Conservation (phyloP, 2,888 invertebrate species). For the Leptarthrus brevirostris region DNA sequence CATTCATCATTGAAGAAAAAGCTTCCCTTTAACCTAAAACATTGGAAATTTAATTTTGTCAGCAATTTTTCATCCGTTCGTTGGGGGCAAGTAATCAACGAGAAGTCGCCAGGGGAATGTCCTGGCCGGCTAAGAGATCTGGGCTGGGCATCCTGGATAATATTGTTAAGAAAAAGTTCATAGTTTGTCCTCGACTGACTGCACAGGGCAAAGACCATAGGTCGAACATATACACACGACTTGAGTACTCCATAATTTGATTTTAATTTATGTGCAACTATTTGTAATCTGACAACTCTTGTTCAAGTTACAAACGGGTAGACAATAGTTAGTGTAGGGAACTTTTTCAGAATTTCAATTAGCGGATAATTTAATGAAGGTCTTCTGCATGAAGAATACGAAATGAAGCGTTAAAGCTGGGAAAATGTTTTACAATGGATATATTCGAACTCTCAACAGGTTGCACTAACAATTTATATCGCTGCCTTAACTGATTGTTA, state of each 20-base stretch:
- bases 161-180: conserved; percentile 32
- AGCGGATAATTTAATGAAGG: too few species aligned
- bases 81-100: conserved; percentile 32
- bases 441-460: too few species aligned
- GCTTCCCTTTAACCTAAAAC: conserved; percentile 23
- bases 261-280: conserved; percentile 34
- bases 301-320: background rate
- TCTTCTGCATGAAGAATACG: too few species aligned
- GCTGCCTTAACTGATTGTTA: too few species aligned
- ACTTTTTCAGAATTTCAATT: too few species aligned
- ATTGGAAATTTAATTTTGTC: conserved; percentile 38
- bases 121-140: conserved; percentile 13
- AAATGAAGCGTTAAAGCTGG: too few species aligned
- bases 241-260: conserved; percentile 7
- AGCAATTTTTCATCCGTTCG: conserved; percentile 37
- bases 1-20: background rate
- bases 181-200: background rate
- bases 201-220: background rate
- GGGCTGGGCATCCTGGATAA: conserved; percentile 26
- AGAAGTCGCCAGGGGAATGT: conserved; percentile 25
- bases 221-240: background rate
- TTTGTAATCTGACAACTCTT: conserved; percentile 21
- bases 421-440: too few species aligned
- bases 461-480: too few species aligned
- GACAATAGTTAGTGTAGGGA: too few species aligned